Conservation (phyloP, 2,113 vertebrate species). For the Puma concolor region DNA sequence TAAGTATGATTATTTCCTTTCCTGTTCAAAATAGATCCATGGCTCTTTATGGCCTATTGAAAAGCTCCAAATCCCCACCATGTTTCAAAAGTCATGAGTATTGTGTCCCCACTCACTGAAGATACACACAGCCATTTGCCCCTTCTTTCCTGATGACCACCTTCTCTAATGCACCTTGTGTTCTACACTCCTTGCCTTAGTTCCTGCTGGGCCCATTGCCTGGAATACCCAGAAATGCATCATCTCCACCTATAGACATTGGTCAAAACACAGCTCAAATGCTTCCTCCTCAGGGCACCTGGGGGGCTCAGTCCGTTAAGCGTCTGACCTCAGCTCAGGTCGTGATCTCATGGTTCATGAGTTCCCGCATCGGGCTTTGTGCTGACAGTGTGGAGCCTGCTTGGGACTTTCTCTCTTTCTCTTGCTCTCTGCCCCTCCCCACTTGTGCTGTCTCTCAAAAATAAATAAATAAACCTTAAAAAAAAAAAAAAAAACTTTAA, state of each 20-base stretch:
- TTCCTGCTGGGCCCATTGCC: not conserved
- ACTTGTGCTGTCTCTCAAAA: no score
- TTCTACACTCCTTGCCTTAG: not conserved
- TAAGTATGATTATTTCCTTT: not conserved
- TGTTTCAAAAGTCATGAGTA: not conserved
- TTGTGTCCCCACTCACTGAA: not conserved
- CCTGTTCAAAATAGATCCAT: not conserved
- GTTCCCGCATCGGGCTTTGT: no score
- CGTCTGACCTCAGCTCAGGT: no score
- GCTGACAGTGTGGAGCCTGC: no score
- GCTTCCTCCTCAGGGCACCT: no score
- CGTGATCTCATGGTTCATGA: no score
- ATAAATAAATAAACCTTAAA: no score
- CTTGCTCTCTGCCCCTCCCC: no score
- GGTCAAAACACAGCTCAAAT: not conserved
- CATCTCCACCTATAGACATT: not conserved
- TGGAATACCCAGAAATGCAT: not conserved
- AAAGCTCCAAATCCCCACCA: not conserved
- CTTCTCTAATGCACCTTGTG: not conserved
- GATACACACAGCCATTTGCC: accelerated
- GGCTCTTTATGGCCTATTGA: not conserved
- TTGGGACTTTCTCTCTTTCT: no score
- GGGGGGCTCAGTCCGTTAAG: no score
- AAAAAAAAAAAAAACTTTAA: no score
- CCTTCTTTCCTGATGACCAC: accelerated